These are phyloP conservation scores for Zoanthus solanderi DNA, from an alignment of 92 coral and sea anemone genomes.

Conservation along the genomic window DNA sequence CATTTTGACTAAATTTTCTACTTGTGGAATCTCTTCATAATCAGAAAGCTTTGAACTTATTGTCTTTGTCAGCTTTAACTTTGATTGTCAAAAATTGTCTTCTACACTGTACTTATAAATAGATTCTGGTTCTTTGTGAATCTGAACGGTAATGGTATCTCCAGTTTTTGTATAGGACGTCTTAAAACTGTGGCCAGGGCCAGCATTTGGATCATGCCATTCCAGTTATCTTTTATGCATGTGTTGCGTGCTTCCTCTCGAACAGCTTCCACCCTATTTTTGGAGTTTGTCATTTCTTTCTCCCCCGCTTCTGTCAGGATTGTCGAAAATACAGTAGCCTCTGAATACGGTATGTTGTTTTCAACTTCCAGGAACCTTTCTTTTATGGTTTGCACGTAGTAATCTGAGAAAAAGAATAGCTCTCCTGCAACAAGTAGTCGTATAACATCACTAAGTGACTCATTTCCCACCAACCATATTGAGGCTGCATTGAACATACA, in stretches of 20 bases:
- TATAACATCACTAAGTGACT: conserved; percentile 9
- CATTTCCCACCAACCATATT: background rate
- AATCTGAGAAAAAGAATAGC: conserved; percentile 37
- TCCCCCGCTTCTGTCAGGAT: no score
- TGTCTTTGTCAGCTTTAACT: conserved; percentile 8
- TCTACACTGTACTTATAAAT: background rate
- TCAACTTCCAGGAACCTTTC: conserved; percentile 43
- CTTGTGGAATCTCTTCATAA: conserved; percentile 14
- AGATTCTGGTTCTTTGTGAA: background rate
- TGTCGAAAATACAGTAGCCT: conserved; percentile 16
- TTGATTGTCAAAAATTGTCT: background rate
- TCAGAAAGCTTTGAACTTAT: background rate
- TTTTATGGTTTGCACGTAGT: conserved; percentile 30
- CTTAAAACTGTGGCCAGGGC: conserved; percentile 34
- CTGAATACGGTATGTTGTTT: conserved; percentile 33
- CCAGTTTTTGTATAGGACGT: background rate
- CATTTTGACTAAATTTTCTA: background rate
- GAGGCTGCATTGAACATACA: conserved; percentile 24
- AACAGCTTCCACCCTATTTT: conserved; percentile 8
- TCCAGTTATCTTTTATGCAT: conserved; percentile 45
- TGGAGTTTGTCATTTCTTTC: no score
- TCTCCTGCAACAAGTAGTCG: conserved; percentile 40
- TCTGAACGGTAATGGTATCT: conserved; percentile 4
- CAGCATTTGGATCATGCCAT: conserved; percentile 32
- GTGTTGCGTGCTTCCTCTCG: conserved; percentile 53